Conservation (phyloP, 2,113 vertebrate species). For the Corythoichthys intestinalis region DNA sequence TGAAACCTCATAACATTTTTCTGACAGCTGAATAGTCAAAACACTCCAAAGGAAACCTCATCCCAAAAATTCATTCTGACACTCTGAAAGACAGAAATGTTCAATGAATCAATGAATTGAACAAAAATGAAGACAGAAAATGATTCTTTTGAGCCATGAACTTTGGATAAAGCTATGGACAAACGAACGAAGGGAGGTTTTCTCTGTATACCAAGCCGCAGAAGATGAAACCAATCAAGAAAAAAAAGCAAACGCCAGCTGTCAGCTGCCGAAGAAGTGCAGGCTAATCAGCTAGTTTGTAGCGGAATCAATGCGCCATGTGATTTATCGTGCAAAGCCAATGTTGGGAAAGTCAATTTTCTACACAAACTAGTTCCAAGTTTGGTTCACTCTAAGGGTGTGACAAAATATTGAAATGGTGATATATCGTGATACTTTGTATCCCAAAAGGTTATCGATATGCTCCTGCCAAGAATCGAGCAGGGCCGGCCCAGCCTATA, state of each 20-base stretch:
- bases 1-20: slow-evolving; percentile 44
- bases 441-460: no score
- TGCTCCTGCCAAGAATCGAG: no score
- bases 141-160: not conserved
- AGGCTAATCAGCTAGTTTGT: not conserved
- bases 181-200: not conserved
- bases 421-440: no score
- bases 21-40: slow-evolving; percentile 13
- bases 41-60: not conserved
- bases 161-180: not conserved
- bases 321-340: not conserved
- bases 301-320: not conserved
- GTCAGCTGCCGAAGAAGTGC: not conserved
- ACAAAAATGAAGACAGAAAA: not conserved
- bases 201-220: not conserved
- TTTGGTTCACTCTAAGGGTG: no score
- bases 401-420: no score
- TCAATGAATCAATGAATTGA: not conserved
- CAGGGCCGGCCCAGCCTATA: no score
- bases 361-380: no score
- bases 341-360: no score
- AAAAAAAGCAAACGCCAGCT: not conserved
- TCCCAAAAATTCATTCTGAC: not conserved
- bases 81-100: not conserved
- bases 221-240: no score